A percentile compares a stretch with the other conserved stretches of the same genome.
Conservation (phyloP, 2,888 invertebrate genomes). For the Drosophila ustulata region DNA sequence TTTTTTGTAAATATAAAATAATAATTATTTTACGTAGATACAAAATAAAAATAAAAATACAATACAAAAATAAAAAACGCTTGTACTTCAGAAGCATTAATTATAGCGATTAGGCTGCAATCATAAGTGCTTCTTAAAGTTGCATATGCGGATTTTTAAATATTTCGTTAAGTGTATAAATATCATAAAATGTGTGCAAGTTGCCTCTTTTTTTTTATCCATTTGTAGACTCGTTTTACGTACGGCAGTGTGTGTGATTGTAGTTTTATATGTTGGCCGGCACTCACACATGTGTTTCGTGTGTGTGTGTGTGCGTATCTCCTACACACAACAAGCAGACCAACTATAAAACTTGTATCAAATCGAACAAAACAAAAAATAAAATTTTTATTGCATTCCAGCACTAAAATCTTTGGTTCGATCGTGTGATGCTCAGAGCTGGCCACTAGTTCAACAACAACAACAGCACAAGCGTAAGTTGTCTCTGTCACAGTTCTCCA, state of each 20-base stretch:
- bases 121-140: too few species aligned
- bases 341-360: constrained; percentile 81
- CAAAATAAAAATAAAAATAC: too few species aligned
- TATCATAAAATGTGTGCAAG: constrained; percentile 38
- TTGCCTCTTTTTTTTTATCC: constrained; percentile 23
- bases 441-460: constrained; percentile 52
- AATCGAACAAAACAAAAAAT: constrained; percentile 79
- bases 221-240: constrained; percentile 48
- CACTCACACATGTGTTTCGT: constrained; percentile 25
- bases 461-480: constrained; percentile 24
- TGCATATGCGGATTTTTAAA: not conserved
- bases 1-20: too few species aligned
- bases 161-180: constrained; percentile 28
- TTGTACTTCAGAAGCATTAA: too few species aligned
- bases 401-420: constrained; percentile 74
- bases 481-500: constrained; percentile 29
- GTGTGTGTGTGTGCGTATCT: constrained; percentile 49
- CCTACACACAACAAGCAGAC: constrained; percentile 77
- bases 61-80: too few species aligned
- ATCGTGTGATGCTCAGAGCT: constrained; percentile 70
- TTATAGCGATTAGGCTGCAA: too few species aligned
- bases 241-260: constrained; percentile 15
- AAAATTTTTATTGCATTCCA: constrained; percentile 79
- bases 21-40: too few species aligned
- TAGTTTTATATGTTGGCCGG: constrained; percentile 31